Base-by-base conservation (phyloP, 2,113 vertebrate genomes). In the Phasianus colchicus region DNA sequence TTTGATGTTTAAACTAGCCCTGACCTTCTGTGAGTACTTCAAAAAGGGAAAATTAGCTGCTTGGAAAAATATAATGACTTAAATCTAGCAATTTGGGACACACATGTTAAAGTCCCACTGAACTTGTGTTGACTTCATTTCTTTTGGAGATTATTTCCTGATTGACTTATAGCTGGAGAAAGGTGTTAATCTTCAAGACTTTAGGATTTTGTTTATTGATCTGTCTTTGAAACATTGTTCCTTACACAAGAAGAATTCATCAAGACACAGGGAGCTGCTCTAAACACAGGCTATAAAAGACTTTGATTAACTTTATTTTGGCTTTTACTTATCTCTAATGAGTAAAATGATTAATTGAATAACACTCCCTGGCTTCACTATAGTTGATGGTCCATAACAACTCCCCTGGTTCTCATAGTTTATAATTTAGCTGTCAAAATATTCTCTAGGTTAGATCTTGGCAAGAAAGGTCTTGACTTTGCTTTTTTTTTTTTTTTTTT, bases 1-100 rank as follows among this genome's bases (percentile, higher is more conserved):
- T 99, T 99, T 99, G 98, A 99, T 97, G 98, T 98, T 98, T 97
- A 98, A 98, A 98, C 98, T 97, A 96, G 96, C 97, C 96, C 90
- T 98, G 97, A 98, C 98, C 98, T 97, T 96, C 95, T 93, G 83
- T 77, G 92, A 97, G 84, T 69, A 96, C 98, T 98, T 98, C 98
- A 98, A 98, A 96, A 98, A 98, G 91, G 94, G 96, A 97, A 98
- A 98, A 98, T 98, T 98, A 98, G 97, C 97, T 98, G 97, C 97
- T 97, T 98, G 96, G 92, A 93, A 98, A 97, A 98, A 98, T 96
- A 97, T 96, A 97, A 98, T 86, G 58, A 97, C 97, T 97, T 97
- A 97, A 97, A 97, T 95, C 95, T 80, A 95, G 84, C 89, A 94
- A 96, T 97, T 97, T 97, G 95, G 91, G 87, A 95, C 88, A 94